Base-by-base conservation (phyloP, 2,797 vertebrate species). In the Melanogrammus aeglefinus region DNA sequence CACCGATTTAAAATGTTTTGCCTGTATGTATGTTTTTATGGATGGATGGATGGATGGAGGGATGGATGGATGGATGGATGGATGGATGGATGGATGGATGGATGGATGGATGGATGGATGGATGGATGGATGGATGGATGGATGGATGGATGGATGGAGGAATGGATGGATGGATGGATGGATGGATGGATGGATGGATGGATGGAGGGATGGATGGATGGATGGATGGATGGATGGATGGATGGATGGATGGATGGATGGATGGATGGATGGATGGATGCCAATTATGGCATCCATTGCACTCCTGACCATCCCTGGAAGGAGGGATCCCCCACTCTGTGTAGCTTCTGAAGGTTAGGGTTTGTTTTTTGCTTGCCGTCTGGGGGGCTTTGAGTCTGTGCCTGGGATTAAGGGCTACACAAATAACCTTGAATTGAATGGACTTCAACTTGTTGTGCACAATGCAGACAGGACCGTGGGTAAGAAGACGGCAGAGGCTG, bases 401-500 rank as follows among this genome's bases (percentile, higher is more conserved):
- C 31, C 31, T 33, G 31, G 3, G 31, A 33, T 2, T 33, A 33
- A 33, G 31, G 31, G 31, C 31, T 3, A 33, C 4, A 33, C 31
- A 33, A 33, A 33, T 33, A 33, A 33, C 31, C 3, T 33, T 33
- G 31, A 33, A 33, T 33, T 33, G 31, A 33, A 33, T 33, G 3
- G 31, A 33, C 31, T 33, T 33, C 31, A 2, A 33, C 31, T 4
- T 33, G 31, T 33, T 12, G 27, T 31, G n/a, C n/a, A 70, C 27
- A 13, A 70, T 31, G n/a, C 66, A 72, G 13, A 35, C 16, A 21
- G 16, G 47, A 47, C 41, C 18, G 57, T 29, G 73, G 24, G 24
- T 44, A 39, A 44, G 75, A n/a, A 73, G 72, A 80, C 85, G 82
- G 82, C 75, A 74, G 83, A 89, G 86, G 86, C 83, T 75, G 74